phyloP scores from a whole-genome alignment of 2,113 vertebrate species.

The Lampris megalopsis region DNA sequence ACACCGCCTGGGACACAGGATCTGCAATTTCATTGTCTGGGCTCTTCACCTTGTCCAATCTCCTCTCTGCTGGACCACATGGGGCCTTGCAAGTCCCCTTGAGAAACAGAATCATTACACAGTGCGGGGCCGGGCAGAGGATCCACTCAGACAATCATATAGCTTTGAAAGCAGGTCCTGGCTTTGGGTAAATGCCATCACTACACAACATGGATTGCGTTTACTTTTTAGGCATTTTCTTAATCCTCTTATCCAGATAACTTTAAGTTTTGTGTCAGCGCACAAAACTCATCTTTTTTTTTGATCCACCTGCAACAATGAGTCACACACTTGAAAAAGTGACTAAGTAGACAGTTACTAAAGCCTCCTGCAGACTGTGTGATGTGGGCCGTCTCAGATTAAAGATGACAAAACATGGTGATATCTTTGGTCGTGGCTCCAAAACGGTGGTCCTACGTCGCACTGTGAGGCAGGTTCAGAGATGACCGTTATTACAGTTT shows the following conservation, averaged over 20 bases:
- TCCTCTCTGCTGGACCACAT: constrained; percentile 2
- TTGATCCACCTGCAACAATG: too few relatives aligned
- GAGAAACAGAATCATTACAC: neutral
- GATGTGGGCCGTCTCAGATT: too few relatives aligned
- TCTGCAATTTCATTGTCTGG: constrained; percentile 47
- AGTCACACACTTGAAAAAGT: too few relatives aligned
- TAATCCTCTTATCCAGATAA: neutral
- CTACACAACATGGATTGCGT: neutral
- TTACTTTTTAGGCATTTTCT: neutral
- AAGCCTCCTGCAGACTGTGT: too few relatives aligned
- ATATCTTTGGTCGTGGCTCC: too few relatives aligned
- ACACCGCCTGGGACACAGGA: constrained; percentile 37
- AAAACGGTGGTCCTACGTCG: too few relatives aligned
- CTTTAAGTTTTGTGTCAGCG: neutral
- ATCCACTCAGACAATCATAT: neutral
- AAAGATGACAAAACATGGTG: too few relatives aligned
- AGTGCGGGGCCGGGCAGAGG: neutral
- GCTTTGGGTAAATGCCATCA: neutral
- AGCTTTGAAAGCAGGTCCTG: neutral
- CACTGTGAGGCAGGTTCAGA: too few relatives aligned
- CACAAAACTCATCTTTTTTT: too few relatives aligned
- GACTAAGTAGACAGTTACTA: too few relatives aligned
- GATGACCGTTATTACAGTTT: too few relatives aligned
- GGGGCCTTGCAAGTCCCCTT: constrained; percentile 35
- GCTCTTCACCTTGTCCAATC: constrained; percentile 34